Evolutionary conservation across 2,797 vertebrate species (phyloP).

Genomic region (Crotalus adamanteus): DNA sequence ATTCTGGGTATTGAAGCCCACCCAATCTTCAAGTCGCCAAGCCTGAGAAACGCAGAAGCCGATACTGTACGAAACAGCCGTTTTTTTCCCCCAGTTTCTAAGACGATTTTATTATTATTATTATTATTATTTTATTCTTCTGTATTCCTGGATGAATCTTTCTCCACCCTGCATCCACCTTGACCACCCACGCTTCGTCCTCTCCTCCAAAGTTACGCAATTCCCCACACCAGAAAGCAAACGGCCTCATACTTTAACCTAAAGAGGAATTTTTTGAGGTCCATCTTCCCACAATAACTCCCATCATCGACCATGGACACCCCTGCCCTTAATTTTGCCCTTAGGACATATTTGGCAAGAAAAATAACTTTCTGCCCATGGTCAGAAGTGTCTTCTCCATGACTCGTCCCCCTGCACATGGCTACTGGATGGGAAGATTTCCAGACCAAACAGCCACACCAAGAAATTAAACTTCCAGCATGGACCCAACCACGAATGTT

Average conservation of each 20-base stretch:
- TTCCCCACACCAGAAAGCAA: not conserved
- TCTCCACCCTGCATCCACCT: not conserved
- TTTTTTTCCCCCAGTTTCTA: too few relatives aligned
- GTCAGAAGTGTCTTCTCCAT: too few relatives aligned
- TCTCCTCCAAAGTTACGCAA: too few relatives aligned
- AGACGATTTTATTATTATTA: not conserved
- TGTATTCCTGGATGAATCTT: not conserved
- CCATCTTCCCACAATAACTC: not conserved
- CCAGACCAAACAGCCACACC: not conserved
- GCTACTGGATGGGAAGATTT: accelerated
- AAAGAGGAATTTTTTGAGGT: too few relatives aligned
- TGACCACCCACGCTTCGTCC: not conserved
- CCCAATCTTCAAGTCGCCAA: not conserved
- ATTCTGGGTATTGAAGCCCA: not conserved
- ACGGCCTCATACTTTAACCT: too few relatives aligned
- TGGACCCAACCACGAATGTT: not conserved
- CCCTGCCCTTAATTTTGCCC: not conserved
- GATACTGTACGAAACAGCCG: not conserved
- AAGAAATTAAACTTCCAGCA: not conserved
- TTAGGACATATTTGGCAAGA: not conserved
- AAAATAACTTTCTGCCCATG: not conserved
- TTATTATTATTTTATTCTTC: not conserved
- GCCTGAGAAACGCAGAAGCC: not conserved
- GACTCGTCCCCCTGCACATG: not conserved
- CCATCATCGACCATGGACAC: not conserved